Conservation (phyloP, 1,140 invertebrate species). For the Halesus radiatus region DNA sequence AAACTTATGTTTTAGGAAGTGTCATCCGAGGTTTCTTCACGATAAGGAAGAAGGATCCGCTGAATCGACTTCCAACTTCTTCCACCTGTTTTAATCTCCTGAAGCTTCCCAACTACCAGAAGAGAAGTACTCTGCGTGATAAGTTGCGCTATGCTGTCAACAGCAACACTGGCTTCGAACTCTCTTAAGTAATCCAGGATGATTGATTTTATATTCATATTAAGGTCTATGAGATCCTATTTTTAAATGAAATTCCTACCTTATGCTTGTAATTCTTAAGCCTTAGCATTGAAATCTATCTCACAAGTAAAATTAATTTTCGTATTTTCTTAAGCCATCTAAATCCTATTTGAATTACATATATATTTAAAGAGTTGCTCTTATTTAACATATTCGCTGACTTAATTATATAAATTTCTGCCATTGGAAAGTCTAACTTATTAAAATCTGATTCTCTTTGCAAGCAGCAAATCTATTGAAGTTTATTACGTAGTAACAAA, state of each 20-base stretch:
- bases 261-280: background rate
- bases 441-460: no score
- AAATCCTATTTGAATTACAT: no score
- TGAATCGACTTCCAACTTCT: constrained; percentile 95
- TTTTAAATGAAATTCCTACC: background rate
- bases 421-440: background rate
- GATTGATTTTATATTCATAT: background rate
- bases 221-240: background rate
- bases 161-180: constrained; percentile 98
- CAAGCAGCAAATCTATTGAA: no score
- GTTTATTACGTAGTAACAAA: no score
- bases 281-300: background rate
- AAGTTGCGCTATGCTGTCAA: constrained; percentile 98
- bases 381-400: no score
- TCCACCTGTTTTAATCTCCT: constrained; percentile 99
- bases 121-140: constrained; percentile 93
- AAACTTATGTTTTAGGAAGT: constrained; percentile 75
- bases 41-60: constrained; percentile 94
- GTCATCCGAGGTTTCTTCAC: constrained; percentile 98
- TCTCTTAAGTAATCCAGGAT: constrained; percentile 78
- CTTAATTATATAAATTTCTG: background rate
- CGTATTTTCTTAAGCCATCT: no score
- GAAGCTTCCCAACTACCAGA: constrained; percentile 98
- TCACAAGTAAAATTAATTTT: no score
- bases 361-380: no score